Conservation (phyloP, 2,113 vertebrate species). For the Porphyrio hochstetteri region DNA sequence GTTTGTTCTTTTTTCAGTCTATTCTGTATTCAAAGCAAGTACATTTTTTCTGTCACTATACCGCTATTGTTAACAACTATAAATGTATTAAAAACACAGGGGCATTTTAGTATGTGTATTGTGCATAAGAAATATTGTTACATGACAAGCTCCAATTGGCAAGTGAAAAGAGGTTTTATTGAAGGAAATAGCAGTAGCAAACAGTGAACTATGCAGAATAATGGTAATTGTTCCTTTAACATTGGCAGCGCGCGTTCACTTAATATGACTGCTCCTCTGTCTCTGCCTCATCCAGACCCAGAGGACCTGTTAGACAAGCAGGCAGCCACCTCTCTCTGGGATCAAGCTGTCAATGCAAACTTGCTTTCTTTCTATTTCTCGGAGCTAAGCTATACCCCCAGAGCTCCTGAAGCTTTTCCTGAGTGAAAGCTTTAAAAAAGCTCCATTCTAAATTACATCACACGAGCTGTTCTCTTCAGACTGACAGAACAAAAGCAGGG, state of each 20-base stretch:
- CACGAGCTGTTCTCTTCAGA: conserved; percentile 64
- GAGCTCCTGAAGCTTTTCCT: conserved; percentile 71
- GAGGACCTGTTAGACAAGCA: conserved; percentile 78
- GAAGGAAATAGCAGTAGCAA: conserved; percentile 73
- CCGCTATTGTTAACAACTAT: conserved; percentile 70
- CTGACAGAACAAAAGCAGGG: conserved; percentile 76
- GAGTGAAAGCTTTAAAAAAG: conserved; percentile 77
- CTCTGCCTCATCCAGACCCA: conserved; percentile 70
- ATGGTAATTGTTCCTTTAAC: conserved; percentile 77
- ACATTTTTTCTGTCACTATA: conserved; percentile 60
- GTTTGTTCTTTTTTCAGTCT: not conserved
- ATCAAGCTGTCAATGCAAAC: conserved; percentile 78
- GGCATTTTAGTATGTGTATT: conserved; percentile 73
- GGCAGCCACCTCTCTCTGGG: conserved; percentile 75
- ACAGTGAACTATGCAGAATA: conserved; percentile 68
- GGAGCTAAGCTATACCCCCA: conserved; percentile 74
- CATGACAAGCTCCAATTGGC: conserved; percentile 75
- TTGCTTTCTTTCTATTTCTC: conserved; percentile 70
- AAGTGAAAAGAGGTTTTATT: conserved; percentile 75
- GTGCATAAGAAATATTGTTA: conserved; percentile 74
- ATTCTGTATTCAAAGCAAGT: conserved; percentile 63
- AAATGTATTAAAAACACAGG: conserved; percentile 75
- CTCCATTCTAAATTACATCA: conserved; percentile 76
- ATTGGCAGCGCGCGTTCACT: conserved; percentile 46
- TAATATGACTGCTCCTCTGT: conserved; percentile 72